Evolutionary conservation across 2,888 invertebrate genomes (phyloP).

Genomic region (Polietes domitor): DNA sequence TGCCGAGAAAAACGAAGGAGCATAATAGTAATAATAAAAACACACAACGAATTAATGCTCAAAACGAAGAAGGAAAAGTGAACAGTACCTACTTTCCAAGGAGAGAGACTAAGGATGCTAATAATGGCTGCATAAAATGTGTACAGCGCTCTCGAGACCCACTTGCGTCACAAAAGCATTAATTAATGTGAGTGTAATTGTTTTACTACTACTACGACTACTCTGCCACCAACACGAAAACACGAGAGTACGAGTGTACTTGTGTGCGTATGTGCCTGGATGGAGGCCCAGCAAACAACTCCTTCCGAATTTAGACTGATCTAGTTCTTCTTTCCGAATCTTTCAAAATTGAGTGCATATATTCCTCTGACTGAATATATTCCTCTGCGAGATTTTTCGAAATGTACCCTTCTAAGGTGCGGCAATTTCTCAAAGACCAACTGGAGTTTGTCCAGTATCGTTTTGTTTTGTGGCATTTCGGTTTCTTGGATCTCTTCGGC

Average conservation of each 20-base stretch:
- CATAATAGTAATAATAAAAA: constrained; percentile 9
- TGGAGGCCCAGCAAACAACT: too few relatives aligned
- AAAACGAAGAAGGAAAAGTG: not conserved
- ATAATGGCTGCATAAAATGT: constrained; percentile 26
- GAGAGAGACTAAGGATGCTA: constrained; percentile 22
- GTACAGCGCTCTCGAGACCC: constrained; percentile 58
- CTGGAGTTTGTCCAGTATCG: too few relatives aligned
- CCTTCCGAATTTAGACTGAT: too few relatives aligned
- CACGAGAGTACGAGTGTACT: not conserved
- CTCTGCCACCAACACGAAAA: not conserved
- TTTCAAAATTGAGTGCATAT: too few relatives aligned
- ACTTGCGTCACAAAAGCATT: constrained; percentile 60
- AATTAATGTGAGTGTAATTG: constrained; percentile 65
- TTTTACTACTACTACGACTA: constrained; percentile 45
- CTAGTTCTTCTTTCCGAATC: too few relatives aligned
- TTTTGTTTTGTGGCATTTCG: too few relatives aligned
- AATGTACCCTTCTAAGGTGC: too few relatives aligned
- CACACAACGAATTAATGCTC: not conserved
- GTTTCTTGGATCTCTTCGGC: too few relatives aligned
- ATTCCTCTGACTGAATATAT: too few relatives aligned
- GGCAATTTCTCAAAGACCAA: too few relatives aligned
- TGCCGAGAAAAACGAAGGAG: too few relatives aligned
- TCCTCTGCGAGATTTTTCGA: too few relatives aligned
- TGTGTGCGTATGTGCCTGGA: not conserved
- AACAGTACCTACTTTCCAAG: not conserved